Evolutionary conservation across 2,113 vertebrate species (phyloP).

Genomic region (Xenus cinereus): DNA sequence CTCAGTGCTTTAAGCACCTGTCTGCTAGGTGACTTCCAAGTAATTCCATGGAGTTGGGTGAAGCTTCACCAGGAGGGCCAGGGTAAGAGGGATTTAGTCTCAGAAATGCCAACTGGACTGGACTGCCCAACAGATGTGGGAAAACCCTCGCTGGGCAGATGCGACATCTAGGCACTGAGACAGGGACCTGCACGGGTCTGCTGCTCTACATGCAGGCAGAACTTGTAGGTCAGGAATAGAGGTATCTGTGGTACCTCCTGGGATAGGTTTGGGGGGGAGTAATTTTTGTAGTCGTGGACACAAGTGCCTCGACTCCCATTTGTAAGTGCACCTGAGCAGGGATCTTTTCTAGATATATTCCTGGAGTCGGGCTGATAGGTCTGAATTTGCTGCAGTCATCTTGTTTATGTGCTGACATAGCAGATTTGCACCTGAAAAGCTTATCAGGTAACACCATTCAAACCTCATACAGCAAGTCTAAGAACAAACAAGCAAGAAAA

Average conservation of each 20-base stretch:
- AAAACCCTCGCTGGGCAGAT: neutral
- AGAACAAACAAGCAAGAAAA: neutral
- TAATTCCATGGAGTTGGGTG: neutral
- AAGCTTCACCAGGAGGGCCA: neutral
- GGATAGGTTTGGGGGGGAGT: neutral
- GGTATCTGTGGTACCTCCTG: neutral
- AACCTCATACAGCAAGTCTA: neutral
- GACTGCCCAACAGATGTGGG: neutral
- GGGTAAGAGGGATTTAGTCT: neutral
- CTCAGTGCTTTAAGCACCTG: neutral
- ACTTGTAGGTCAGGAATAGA: neutral
- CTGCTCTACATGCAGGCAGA: neutral
- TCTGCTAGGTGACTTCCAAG: neutral
- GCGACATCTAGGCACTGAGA: neutral
- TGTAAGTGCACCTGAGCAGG: neutral
- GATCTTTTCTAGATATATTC: neutral
- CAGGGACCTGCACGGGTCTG: neutral
- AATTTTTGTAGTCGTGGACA: neutral
- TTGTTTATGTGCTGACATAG: neutral
- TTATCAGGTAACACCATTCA: neutral
- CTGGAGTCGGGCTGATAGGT: neutral
- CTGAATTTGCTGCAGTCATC: neutral
- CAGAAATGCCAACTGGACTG: neutral
- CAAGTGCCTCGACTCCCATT: neutral
- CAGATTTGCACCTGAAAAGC: neutral